Conservation (phyloP, 2,888 invertebrate species). For the Erannis defoliaria region DNA sequence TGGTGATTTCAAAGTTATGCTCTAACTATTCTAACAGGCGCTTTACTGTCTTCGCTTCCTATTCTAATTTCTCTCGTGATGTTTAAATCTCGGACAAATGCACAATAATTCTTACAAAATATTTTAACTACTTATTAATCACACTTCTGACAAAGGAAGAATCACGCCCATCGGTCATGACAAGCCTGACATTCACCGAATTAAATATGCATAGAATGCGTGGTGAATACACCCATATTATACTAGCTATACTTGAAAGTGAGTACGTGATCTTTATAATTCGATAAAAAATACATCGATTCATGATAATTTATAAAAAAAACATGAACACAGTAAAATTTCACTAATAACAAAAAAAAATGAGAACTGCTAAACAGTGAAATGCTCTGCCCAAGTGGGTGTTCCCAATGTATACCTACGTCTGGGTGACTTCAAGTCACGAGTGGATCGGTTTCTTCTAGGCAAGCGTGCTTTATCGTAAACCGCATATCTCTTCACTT, state of each 20-base stretch:
- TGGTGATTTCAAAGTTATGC: conserved; percentile 1
- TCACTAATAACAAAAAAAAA: too few species aligned
- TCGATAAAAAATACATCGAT: too few species aligned
- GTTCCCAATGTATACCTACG: too few species aligned
- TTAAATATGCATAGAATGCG: conserved; percentile 72
- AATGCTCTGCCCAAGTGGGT: too few species aligned
- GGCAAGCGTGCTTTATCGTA: too few species aligned
- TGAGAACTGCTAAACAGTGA: too few species aligned
- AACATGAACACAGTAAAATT: too few species aligned
- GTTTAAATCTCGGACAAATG: not conserved
- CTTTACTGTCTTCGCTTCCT: conserved; percentile 1
- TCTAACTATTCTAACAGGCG: conserved; percentile 13
- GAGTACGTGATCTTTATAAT: conserved; percentile 2
- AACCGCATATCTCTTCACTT: too few species aligned
- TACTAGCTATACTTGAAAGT: not conserved
- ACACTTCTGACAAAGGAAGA: conserved; percentile 33
- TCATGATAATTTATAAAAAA: too few species aligned
- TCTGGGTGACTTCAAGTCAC: too few species aligned
- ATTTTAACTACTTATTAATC: conserved; percentile 41
- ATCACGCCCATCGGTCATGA: conserved; percentile 66
- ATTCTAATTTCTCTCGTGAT: not conserved
- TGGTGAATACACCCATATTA: not conserved
- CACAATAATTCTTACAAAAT: conserved; percentile 19
- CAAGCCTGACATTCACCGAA: conserved; percentile 59
- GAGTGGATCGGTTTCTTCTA: too few species aligned